Evolutionary conservation across 1,140 invertebrate genomes (phyloP).

Genomic region (Eumaeus atala): DNA sequence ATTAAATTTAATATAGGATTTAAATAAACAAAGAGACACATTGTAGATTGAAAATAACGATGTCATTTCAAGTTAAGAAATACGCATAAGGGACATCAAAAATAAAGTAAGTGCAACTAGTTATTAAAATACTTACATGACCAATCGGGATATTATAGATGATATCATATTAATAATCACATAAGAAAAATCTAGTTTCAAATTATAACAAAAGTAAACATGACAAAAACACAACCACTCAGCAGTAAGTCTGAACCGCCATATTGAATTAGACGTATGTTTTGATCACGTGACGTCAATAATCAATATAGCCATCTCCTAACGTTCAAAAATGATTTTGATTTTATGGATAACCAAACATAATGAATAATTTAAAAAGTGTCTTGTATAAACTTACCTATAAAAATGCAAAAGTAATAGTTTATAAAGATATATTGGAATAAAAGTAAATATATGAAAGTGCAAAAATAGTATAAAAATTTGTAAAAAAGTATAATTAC

Average conservation of each 20-base stretch:
- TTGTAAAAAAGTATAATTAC: no score
- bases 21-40: constrained; percentile 26
- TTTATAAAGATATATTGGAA: neutral
- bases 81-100: neutral
- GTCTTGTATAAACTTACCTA: neutral
- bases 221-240: constrained; percentile 65
- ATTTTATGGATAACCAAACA: neutral
- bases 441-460: neutral
- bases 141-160: constrained; percentile 81
- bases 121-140: constrained; percentile 79
- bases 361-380: neutral
- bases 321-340: constrained; percentile 29
- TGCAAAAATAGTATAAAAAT: no score
- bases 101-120: constrained; percentile 20
- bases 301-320: constrained; percentile 53
- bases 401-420: no score
- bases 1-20: constrained; percentile 15
- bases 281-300: constrained; percentile 69
- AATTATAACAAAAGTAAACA: constrained; percentile 64
- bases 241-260: constrained; percentile 50
- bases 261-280: constrained; percentile 64
- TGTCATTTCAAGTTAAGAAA: neutral
- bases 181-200: constrained; percentile 53
- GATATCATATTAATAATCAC: constrained; percentile 80
- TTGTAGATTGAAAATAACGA: constrained; percentile 1